These are phyloP conservation scores for Drosophila pachea DNA, from an alignment of 1,140 invertebrate genomes.

Conservation along the genomic window DNA sequence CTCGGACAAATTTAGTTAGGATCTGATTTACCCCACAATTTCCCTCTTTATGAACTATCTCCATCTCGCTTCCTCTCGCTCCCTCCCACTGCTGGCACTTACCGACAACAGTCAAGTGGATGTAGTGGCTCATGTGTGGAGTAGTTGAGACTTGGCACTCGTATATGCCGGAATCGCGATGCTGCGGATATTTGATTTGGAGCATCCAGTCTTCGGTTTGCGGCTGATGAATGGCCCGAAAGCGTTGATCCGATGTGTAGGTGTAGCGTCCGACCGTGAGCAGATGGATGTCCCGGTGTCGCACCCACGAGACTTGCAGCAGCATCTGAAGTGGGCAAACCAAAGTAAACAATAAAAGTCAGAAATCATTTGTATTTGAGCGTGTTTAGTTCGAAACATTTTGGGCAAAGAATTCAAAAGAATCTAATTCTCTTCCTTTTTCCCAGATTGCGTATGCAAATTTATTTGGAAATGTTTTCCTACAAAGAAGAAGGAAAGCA, in stretches of 20 bases:
- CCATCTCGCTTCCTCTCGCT: background rate
- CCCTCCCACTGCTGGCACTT: conserved; percentile 79
- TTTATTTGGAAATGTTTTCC: conserved; percentile 61
- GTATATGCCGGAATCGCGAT: conserved; percentile 89
- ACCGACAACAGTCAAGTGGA: conserved; percentile 92
- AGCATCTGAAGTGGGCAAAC: conserved; percentile 81
- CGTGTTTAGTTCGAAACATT: conserved; percentile 40
- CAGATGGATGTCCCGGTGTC: conserved; percentile 92
- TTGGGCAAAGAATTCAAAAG: conserved; percentile 67
- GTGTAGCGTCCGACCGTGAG: conserved; percentile 94
- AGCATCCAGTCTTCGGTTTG: conserved; percentile 94
- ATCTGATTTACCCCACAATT: too few relatives aligned
- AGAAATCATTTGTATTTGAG: conserved; percentile 53
- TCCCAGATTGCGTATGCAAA: conserved; percentile 43
- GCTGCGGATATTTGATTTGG: conserved; percentile 90
- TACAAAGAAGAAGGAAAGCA: conserved; percentile 32
- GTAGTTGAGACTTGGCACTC: conserved; percentile 95
- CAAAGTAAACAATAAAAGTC: conserved; percentile 9
- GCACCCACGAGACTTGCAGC: conserved; percentile 93
- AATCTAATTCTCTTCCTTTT: conserved; percentile 62
- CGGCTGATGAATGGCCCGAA: conserved; percentile 89
- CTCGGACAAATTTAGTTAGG: too few relatives aligned
- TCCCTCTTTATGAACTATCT: too few relatives aligned
- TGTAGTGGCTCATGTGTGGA: conserved; percentile 91
- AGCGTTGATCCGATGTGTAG: conserved; percentile 94